A percentile compares a stretch with the other conserved stretches of the same genome.
Evolutionary conservation across 2,888 invertebrate species (phyloP).

Genomic region (Idaea dimidiata): DNA sequence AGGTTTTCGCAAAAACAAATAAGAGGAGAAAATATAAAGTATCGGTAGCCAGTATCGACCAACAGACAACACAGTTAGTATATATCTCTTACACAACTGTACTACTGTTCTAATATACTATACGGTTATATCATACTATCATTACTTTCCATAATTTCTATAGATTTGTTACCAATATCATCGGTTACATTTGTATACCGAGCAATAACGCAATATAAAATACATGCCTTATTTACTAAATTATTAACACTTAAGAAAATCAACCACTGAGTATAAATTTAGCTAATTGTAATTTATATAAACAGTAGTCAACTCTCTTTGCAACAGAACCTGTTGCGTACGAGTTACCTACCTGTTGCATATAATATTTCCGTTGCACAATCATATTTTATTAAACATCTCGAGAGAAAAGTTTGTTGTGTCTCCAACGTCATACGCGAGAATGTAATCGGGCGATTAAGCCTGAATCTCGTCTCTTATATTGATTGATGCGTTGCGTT

Average conservation of each 20-base stretch:
- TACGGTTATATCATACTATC: conserved; percentile 46
- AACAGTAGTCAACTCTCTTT: conserved; percentile 39
- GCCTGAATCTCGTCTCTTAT: conserved; percentile 67
- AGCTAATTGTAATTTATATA: not conserved
- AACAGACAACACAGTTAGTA: conserved; percentile 50
- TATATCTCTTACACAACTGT: conserved; percentile 53
- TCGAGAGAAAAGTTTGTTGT: conserved; percentile 8
- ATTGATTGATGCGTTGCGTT: conserved; percentile 72
- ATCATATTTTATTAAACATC: conserved; percentile 20
- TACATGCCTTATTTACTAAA: not conserved
- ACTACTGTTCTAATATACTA: conserved; percentile 34
- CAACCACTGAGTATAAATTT: not conserved
- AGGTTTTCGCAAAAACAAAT: conserved; percentile 60
- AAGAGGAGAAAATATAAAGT: conserved; percentile 72
- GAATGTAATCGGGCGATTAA: conserved; percentile 45
- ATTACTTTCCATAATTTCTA: conserved; percentile 41
- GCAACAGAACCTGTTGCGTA: conserved; percentile 58
- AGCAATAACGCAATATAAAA: too few species aligned
- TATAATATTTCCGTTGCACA: conserved; percentile 33
- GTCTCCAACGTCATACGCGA: not conserved
- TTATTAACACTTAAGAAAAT: not conserved
- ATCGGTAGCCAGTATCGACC: conserved; percentile 40
- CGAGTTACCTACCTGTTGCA: conserved; percentile 41
- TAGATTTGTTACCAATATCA: conserved; percentile 14
- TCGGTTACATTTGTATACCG: not conserved